These are phyloP conservation scores for Neotragus moschatus DNA, from an alignment of 2,113 vertebrate species.

Conservation along the genomic window DNA sequence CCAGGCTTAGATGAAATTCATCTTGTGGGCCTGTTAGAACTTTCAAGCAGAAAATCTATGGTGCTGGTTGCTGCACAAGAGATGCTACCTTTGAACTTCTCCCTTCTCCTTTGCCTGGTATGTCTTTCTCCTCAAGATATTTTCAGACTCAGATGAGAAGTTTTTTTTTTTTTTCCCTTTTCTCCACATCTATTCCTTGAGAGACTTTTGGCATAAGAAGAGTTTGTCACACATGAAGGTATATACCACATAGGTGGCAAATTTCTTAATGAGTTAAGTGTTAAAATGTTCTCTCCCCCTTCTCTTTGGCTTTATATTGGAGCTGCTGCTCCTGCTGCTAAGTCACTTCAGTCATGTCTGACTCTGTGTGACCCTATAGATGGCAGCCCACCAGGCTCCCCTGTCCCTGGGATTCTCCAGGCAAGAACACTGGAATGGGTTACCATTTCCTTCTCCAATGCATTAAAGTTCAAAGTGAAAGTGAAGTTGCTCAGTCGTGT, in stretches of 20 bases:
- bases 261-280: background rate
- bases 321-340: background rate
- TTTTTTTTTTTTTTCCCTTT: background rate
- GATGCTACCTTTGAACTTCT: background rate
- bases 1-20: background rate
- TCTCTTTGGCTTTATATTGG: background rate
- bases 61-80: background rate
- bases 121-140: slow-evolving; percentile 18
- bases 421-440: no score
- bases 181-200: background rate
- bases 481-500: no score
- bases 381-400: no score
- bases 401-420: no score
- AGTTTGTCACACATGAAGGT: background rate
- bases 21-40: background rate
- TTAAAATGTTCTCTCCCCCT: background rate
- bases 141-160: background rate
- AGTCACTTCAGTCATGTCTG: no score
- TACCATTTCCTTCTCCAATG: no score
- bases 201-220: background rate
- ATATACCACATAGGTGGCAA: background rate
- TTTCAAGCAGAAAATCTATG: background rate
- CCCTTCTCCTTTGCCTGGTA: background rate
- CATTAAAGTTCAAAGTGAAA: no score
- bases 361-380: no score